Conservation (phyloP, 1,140 invertebrate genomes). For the Drosophila repleta region DNA sequence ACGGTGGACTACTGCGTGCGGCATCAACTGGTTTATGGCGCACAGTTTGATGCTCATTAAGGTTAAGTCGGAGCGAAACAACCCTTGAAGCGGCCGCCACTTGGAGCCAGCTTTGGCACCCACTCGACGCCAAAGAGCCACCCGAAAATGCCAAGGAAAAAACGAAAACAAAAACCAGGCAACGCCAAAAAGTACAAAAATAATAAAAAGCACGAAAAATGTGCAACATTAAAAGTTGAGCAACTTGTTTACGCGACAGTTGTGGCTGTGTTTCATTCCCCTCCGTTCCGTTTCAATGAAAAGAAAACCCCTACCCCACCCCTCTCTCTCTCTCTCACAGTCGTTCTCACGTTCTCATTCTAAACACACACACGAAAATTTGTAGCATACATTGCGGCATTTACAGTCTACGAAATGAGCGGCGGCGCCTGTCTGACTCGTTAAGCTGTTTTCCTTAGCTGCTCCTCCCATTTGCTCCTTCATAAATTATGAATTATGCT, state of each 20-base stretch:
- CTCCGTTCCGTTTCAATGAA: constrained; percentile 12
- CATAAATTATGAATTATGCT: too few species aligned
- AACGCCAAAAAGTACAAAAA: background rate
- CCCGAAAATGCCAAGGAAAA: background rate
- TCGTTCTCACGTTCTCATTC: background rate
- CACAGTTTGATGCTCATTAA: constrained; percentile 57
- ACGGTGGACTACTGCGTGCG: background rate
- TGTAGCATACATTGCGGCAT: constrained; percentile 50
- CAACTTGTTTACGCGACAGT: constrained; percentile 58
- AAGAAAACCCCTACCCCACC: constrained; percentile 25
- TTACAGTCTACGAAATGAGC: constrained; percentile 45
- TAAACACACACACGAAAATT: constrained; percentile 37
- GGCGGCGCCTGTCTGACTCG: constrained; percentile 49
- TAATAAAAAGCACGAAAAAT: constrained; percentile 38
- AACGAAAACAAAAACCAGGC: background rate
- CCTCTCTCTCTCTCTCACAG: background rate
- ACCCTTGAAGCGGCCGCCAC: constrained; percentile 31
- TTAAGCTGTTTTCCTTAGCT: constrained; percentile 28
- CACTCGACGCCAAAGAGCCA: constrained; percentile 29
- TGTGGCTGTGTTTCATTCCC: constrained; percentile 39
- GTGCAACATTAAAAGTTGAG: constrained; percentile 64
- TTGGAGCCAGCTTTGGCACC: constrained; percentile 28
- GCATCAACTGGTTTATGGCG: constrained; percentile 50
- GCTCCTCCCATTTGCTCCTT: constrained; percentile 11
- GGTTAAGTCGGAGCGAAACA: constrained; percentile 47